Percentiles rank a stretch among this genome's conserved stretches.
phyloP scores from a whole-genome alignment of 2,797 vertebrate genomes.

The Mus caroli region DNA sequence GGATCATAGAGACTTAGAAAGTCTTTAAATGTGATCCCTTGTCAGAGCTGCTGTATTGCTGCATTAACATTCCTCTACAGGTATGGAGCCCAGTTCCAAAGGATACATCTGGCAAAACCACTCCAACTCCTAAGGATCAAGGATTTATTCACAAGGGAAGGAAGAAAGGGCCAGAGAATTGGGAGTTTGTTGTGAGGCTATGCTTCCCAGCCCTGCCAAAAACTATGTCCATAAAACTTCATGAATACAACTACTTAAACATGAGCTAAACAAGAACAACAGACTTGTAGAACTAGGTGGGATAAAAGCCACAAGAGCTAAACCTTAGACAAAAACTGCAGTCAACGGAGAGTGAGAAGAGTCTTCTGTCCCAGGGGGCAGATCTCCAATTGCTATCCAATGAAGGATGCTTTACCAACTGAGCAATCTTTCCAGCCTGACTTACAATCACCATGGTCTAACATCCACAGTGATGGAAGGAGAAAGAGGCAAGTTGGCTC shows the following conservation, averaged over 20 bases:
- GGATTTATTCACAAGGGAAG: not conserved
- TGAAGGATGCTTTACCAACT: not conserved
- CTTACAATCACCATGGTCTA: not conserved
- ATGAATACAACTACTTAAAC: not conserved
- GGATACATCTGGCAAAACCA: not conserved
- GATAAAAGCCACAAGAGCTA: not conserved
- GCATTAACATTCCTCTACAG: too few species aligned
- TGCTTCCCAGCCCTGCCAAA: not conserved
- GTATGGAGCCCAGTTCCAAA: not conserved
- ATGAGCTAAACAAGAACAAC: not conserved
- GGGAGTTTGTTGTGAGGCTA: not conserved
- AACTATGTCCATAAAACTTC: not conserved
- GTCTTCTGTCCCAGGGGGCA: rapidly evolving
- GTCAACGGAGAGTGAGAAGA: not conserved
- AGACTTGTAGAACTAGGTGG: not conserved
- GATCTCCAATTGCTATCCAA: not conserved
- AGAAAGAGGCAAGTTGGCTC: not conserved
- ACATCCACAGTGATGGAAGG: not conserved
- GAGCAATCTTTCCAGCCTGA: not conserved
- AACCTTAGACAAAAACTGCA: not conserved
- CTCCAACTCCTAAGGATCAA: too few species aligned
- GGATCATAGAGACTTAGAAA: too few species aligned
- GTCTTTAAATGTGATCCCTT: too few species aligned
- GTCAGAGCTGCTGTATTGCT: too few species aligned
- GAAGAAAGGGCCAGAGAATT: not conserved